These are phyloP conservation scores for Ditylenchus weischeri DNA, from an alignment of 2,888 invertebrate species.

Conservation along the genomic window DNA sequence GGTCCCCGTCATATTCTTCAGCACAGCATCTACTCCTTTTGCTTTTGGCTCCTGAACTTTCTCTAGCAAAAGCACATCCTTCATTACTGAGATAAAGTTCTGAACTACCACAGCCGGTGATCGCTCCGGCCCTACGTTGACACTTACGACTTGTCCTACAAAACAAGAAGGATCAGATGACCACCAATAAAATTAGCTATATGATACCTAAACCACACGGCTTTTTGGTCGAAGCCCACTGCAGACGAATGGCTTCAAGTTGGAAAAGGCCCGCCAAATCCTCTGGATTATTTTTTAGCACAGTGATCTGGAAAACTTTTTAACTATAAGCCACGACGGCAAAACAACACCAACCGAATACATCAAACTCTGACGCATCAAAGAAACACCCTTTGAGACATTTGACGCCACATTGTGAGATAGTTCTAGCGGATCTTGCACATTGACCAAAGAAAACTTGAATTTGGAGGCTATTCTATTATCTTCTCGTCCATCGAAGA, in stretches of 20 bases:
- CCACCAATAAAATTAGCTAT: too few relatives aligned
- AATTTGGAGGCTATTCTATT: not conserved
- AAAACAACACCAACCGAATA: not conserved
- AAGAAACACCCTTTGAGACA: conserved; percentile 24
- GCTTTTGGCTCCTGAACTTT: conserved; percentile 10
- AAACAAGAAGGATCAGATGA: not conserved
- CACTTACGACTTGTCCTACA: not conserved
- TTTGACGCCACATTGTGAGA: conserved; percentile 35
- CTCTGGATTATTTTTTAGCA: conserved; percentile 1
- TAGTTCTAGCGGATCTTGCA: conserved; percentile 39
- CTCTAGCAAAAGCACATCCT: conserved; percentile 15
- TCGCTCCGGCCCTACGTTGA: not conserved
- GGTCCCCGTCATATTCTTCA: not conserved
- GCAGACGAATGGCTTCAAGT: conserved; percentile 1
- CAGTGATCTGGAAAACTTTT: not conserved
- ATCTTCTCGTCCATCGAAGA: not conserved
- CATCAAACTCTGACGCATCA: conserved; percentile 28
- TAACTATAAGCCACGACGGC: too few relatives aligned
- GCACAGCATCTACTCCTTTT: not conserved
- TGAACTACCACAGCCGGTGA: conserved; percentile 1
- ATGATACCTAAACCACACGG: too few relatives aligned
- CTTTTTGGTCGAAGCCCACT: not conserved
- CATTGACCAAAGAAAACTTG: conserved; percentile 32
- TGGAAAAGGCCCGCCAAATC: conserved; percentile 10
- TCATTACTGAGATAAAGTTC: not conserved